Evolutionary conservation across 1,140 invertebrate genomes (phyloP), one percentile per base, ranked within the genome.

Genomic region (Dendrolimus punctatus): DNA sequence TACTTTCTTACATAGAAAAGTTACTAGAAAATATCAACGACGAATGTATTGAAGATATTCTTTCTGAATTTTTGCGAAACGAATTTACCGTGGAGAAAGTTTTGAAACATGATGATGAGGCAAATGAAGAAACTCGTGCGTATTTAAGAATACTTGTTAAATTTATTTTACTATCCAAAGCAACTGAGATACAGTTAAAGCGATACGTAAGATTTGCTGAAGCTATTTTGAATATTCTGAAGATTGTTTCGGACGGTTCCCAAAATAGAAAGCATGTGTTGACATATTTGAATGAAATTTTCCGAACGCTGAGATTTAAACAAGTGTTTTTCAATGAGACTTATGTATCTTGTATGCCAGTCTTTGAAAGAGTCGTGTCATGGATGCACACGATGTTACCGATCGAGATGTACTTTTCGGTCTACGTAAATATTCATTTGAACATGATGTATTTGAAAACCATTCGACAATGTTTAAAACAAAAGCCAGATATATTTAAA

Each of bases 371-470:
- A 44, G 45, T 79, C 36, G 51, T 70, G 2, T 49, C 44, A n/a
- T 66, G 65, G 43, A 51, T 79, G 46, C 63, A 58, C 4, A 58
- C 56, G 38, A n/a, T 67, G 39, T 48, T 76, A 10, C 62, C 71
- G 1, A 59, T 66, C n/a, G 64, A 71, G 39, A 49, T 59, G 41
- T 58, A 71, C 53, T 73, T 79, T 8, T 43, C 49, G 7, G 55
- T 39, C 39, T 81, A 76, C 45, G 61, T 67, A 0, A 47, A 58
- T 9, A 64, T 81, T 37, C 74, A 79, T 51, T 57, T 73, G n/a
- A 74, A 64, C 23, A 74, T 77, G 64, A 48, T 74, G 8, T 81
- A 76, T 53, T 74, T 55, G 38, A 73, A 71, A 39, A 53, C 73
- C n/a, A 57, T 77, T 8, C 56, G 60, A 38, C 60, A 69, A 10